Evolutionary conservation across 2,797 vertebrate species (phyloP).

Genomic region (Hippocampus kuda): DNA sequence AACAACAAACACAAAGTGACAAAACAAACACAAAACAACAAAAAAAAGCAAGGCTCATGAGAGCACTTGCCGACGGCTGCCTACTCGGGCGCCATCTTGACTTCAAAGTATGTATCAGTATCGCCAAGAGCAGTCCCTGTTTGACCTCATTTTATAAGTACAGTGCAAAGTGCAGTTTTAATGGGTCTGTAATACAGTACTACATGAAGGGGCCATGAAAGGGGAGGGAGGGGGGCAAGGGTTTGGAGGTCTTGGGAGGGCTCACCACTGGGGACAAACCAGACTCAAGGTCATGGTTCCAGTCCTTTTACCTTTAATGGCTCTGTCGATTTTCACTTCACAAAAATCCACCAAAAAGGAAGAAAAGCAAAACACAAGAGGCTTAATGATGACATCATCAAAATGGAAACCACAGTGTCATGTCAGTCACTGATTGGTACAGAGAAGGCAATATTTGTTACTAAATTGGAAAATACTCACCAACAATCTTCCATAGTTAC

Average conservation of each 20-base stretch:
- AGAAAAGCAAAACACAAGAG: conserved; percentile 12
- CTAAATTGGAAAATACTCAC: background rate
- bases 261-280: conserved; percentile 21
- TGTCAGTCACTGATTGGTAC: background rate
- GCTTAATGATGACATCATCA: conserved; percentile 2
- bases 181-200: conserved; percentile 3
- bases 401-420: background rate
- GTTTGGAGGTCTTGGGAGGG: background rate
- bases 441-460: background rate
- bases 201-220: conserved; percentile 1
- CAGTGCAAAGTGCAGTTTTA: conserved; percentile 45
- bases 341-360: conserved; percentile 46
- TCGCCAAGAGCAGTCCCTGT: background rate
- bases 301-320: conserved; percentile 73
- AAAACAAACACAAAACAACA: too few species aligned
- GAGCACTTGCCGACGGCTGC: too few species aligned
- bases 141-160: background rate
- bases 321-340: conserved; percentile 81
- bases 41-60: too few species aligned
- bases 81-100: too few species aligned
- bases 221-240: background rate
- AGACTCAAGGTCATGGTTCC: conserved; percentile 36
- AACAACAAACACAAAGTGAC: too few species aligned
- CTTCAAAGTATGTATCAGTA: too few species aligned
- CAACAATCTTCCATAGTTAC: background rate